Percentiles rank a stretch among this genome's conserved stretches.
These are phyloP conservation scores for Sphaerophoria taeniata DNA, from an alignment of 2,888 invertebrate species.

Conservation along the genomic window DNA sequence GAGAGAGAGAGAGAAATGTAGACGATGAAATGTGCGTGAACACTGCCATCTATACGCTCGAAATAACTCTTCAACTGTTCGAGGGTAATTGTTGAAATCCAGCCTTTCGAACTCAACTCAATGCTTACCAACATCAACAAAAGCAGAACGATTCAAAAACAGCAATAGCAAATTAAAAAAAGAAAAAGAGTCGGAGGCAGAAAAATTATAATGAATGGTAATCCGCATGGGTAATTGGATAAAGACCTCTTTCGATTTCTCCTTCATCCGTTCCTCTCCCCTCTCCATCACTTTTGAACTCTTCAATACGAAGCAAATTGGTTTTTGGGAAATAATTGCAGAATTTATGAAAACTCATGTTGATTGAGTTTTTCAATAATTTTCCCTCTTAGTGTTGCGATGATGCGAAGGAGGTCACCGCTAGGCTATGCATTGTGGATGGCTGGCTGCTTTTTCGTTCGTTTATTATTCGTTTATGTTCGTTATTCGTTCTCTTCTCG, in stretches of 20 bases:
- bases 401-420: conserved; percentile 35
- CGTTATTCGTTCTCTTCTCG: background rate
- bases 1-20: background rate
- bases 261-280: background rate
- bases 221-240: conserved; percentile 71
- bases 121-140: background rate
- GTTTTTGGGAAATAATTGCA: conserved; percentile 65
- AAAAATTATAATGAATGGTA: conserved; percentile 70
- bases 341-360: conserved; percentile 73
- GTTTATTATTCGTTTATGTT: background rate
- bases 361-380: conserved; percentile 73
- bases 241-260: conserved; percentile 3
- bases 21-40: conserved; percentile 13
- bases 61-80: conserved; percentile 58
- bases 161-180: background rate
- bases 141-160: conserved; percentile 32
- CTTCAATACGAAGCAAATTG: background rate
- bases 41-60: conserved; percentile 35
- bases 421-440: background rate
- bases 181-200: conserved; percentile 4
- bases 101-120: conserved; percentile 42
- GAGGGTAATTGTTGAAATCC: conserved; percentile 44
- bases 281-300: background rate
- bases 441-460: background rate
- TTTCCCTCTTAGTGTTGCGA: conserved; percentile 29